Evolutionary conservation across 2,797 vertebrate species (phyloP).

Genomic region (Steatocranus sp.): DNA sequence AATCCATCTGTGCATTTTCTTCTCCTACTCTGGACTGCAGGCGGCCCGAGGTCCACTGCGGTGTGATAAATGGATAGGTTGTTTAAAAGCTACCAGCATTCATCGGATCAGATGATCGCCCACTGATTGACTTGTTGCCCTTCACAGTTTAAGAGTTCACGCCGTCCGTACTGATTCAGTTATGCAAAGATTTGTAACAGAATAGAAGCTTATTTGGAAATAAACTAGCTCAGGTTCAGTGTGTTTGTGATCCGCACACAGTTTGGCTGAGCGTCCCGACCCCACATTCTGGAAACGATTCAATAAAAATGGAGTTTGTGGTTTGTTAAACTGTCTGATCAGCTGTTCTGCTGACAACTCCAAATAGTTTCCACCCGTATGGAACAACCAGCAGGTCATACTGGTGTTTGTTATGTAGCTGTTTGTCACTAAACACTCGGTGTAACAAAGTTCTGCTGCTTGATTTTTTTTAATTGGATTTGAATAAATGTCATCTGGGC

Average conservation of each 20-base stretch:
- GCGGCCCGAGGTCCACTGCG: neutral
- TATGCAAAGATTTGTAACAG: neutral
- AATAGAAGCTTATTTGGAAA: neutral
- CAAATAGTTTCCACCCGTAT: conserved; percentile 11
- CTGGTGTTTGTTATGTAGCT: neutral
- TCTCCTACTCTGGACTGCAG: neutral
- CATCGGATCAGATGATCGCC: neutral
- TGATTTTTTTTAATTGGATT: neutral
- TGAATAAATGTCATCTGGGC: neutral
- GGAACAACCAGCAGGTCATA: neutral
- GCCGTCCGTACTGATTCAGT: neutral
- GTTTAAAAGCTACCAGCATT: neutral
- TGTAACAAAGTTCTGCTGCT: neutral
- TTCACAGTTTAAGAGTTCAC: neutral
- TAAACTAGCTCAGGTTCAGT: neutral
- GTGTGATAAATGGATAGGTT: neutral
- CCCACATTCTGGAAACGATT: neutral
- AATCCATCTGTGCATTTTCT: neutral
- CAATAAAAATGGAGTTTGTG: neutral
- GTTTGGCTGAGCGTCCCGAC: neutral
- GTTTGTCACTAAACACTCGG: conserved; percentile 32
- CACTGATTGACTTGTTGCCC: neutral
- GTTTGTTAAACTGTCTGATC: neutral
- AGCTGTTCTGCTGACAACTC: neutral
- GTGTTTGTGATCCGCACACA: neutral